These are phyloP conservation scores for Pardosa pseudoannulata DNA, from an alignment of 2,888 invertebrate species.

Conservation along the genomic window DNA sequence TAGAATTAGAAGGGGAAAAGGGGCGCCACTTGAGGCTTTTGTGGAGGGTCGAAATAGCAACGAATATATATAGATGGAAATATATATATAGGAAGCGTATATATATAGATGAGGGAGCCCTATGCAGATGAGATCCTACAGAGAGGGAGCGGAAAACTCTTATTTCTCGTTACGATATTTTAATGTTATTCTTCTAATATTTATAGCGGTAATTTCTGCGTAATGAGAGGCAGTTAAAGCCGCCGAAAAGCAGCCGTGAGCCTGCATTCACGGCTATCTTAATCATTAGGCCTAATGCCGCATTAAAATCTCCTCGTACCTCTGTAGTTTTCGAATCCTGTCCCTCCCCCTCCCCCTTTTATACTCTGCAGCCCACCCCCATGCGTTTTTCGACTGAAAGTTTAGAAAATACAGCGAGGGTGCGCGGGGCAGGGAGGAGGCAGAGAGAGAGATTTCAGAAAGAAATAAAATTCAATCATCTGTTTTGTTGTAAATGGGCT, in stretches of 20 bases:
- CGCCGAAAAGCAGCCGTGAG: slow-evolving; percentile 63
- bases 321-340: slow-evolving; percentile 5
- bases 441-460: slow-evolving; percentile 7
- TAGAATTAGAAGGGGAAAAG: slow-evolving; percentile 43
- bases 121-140: slow-evolving; percentile 49
- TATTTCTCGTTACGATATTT: slow-evolving; percentile 73
- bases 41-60: slow-evolving; percentile 49
- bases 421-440: background rate
- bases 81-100: slow-evolving; percentile 48
- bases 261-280: slow-evolving; percentile 71
- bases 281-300: slow-evolving; percentile 73
- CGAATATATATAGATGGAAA: slow-evolving; percentile 56
- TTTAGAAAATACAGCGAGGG: slow-evolving; percentile 9
- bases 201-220: slow-evolving; percentile 70
- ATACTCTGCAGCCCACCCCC: background rate
- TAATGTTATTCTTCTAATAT: slow-evolving; percentile 73
- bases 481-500: slow-evolving; percentile 71
- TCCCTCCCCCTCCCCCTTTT: background rate
- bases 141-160: slow-evolving; percentile 56
- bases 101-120: slow-evolving; percentile 50
- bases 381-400: slow-evolving; percentile 8
- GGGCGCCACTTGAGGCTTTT: slow-evolving; percentile 65
- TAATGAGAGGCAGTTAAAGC: slow-evolving; percentile 72
- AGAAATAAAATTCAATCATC: slow-evolving; percentile 72
- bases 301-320: slow-evolving; percentile 65